Conservation (phyloP, 2,797 vertebrate genomes). For the Galaxias olidus region DNA sequence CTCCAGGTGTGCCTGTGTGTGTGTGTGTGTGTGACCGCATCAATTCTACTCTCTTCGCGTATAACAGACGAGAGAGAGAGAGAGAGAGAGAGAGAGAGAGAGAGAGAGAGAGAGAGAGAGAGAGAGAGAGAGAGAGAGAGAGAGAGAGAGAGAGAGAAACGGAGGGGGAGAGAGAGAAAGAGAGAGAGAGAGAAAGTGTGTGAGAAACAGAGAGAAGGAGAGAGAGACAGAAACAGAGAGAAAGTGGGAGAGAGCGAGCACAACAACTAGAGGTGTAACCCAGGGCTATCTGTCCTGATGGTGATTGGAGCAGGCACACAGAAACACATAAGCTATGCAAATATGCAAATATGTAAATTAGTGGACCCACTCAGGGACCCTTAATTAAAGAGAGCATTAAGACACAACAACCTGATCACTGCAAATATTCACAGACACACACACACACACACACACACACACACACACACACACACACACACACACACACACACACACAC, state of each 20-base stretch:
- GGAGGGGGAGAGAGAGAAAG: slow-evolving; percentile 1
- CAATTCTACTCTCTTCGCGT: too few relatives aligned
- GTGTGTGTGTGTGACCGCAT: slow-evolving; percentile 2
- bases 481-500: background rate
- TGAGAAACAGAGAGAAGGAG: background rate
- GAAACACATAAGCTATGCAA: slow-evolving; percentile 38
- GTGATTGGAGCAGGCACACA: slow-evolving; percentile 24
- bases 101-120: background rate
- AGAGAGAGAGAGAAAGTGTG: slow-evolving; percentile 9
- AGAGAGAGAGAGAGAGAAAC: slow-evolving; percentile 5
- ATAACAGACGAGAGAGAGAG: background rate
- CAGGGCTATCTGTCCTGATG: slow-evolving; percentile 29
- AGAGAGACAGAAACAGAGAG: background rate
- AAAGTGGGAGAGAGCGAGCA: background rate
- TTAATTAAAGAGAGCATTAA: slow-evolving; percentile 59
- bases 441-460: background rate
- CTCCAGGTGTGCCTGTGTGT: background rate
- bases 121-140: background rate
- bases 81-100: slow-evolving; percentile 1
- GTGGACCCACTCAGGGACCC: slow-evolving; percentile 44
- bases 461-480: too few relatives aligned
- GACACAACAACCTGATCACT: slow-evolving; percentile 47
- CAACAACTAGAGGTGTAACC: slow-evolving; percentile 24
- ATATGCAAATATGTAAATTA: slow-evolving; percentile 60
- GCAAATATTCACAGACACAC: background rate